A percentile compares a stretch with the other conserved stretches of the same genome.
These are phyloP conservation scores for Hafferia zeledoni DNA, from an alignment of 2,797 vertebrate genomes.

Conservation along the genomic window DNA sequence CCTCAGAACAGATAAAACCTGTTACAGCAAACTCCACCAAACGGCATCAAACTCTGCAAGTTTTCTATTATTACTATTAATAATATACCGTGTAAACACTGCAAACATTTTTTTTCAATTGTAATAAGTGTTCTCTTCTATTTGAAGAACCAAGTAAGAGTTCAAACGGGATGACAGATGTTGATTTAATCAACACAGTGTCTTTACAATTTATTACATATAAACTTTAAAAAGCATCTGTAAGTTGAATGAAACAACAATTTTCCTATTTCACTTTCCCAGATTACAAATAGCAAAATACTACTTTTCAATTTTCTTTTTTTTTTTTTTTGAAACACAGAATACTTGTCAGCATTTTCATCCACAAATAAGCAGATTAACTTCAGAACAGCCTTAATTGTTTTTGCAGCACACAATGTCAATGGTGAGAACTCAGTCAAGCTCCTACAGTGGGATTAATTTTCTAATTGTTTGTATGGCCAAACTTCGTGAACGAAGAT, in stretches of 20 bases:
- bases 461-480: too few relatives aligned
- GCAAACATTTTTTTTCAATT: rapidly evolving
- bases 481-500: too few relatives aligned
- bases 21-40: not conserved
- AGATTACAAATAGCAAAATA: not conserved
- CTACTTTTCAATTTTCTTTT: not conserved
- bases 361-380: not conserved
- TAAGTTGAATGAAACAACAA: not conserved
- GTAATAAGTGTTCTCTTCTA: not conserved
- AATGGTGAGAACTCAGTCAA: not conserved
- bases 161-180: not conserved
- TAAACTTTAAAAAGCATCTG: not conserved
- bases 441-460: not conserved
- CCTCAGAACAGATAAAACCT: not conserved
- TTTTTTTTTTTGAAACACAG: not conserved
- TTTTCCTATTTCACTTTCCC: not conserved
- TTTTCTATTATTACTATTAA: not conserved
- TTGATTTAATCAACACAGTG: not conserved
- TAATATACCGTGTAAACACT: not conserved
- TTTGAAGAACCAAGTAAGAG: not conserved
- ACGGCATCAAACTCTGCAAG: not conserved
- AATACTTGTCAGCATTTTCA: not conserved
- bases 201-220: not conserved
- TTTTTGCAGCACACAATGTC: not conserved
- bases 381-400: not conserved